Percentiles rank a stretch among this genome's conserved stretches.
These are phyloP conservation scores for Pantala flavescens DNA, from an alignment of 1,140 invertebrate species.

Conservation along the genomic window DNA sequence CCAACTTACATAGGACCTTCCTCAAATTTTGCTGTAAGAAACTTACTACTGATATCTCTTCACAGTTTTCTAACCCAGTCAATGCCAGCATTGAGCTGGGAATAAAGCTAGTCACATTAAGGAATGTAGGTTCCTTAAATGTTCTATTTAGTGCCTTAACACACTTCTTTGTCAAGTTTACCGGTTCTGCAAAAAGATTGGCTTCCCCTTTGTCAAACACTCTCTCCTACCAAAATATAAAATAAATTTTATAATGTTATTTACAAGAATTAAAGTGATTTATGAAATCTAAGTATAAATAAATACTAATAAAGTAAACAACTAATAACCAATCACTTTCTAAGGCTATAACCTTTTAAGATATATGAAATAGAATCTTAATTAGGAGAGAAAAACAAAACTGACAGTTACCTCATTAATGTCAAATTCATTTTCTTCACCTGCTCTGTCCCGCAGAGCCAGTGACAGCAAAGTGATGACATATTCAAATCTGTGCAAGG, in stretches of 20 bases:
- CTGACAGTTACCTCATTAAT: not conserved
- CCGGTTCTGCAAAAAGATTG: not conserved
- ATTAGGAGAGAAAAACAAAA: not conserved
- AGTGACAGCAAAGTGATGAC: not conserved
- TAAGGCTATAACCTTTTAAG: too few species aligned
- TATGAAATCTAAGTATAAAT: too few species aligned
- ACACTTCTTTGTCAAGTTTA: not conserved
- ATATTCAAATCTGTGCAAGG: not conserved
- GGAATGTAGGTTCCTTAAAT: not conserved
- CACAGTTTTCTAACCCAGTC: not conserved
- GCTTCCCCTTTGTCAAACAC: not conserved
- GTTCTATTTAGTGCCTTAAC: not conserved
- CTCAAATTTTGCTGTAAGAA: not conserved
- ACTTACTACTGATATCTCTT: not conserved
- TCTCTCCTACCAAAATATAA: not conserved
- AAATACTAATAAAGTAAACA: too few species aligned
- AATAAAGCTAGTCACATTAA: not conserved
- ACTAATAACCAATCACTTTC: too few species aligned
- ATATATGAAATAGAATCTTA: too few species aligned
- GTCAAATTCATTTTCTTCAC: not conserved
- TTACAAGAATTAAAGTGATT: too few species aligned
- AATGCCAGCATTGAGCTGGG: not conserved
- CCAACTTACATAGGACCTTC: not conserved
- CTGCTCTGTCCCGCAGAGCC: not conserved
- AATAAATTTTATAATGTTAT: not conserved